A percentile compares a stretch with the other conserved stretches of the same genome.
These are phyloP conservation scores for Tyrannus savana DNA, from an alignment of 2,113 vertebrate genomes.

Conservation along the genomic window DNA sequence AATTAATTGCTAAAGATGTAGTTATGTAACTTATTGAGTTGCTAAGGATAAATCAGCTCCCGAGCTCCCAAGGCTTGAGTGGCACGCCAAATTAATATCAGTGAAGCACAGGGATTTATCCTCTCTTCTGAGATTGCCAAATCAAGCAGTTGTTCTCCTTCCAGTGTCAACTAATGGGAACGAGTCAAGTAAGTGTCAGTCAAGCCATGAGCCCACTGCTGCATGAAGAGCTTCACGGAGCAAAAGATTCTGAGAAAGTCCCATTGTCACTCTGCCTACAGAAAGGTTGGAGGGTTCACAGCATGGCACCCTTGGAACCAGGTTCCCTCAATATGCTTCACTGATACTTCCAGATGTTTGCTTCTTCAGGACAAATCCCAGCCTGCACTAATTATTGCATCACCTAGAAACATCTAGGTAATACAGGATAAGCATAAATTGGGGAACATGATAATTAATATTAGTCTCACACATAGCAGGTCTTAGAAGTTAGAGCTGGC, in stretches of 20 bases:
- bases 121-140: conserved; percentile 15
- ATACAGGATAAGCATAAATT: not conserved
- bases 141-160: not conserved
- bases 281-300: not conserved
- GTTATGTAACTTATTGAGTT: conserved; percentile 47
- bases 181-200: not conserved
- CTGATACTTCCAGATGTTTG: not conserved
- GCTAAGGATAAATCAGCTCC: conserved; percentile 41
- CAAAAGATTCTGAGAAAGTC: not conserved
- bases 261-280: fast-evolving
- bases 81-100: not conserved
- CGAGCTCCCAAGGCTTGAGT: not conserved
- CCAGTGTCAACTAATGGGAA: not conserved
- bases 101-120: conserved; percentile 27
- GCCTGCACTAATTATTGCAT: not conserved
- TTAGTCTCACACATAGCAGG: not conserved
- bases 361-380: not conserved
- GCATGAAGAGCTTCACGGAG: not conserved
- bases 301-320: not conserved
- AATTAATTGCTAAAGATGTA: conserved; percentile 64
- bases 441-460: not conserved
- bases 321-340: not conserved
- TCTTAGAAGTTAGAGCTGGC: not conserved
- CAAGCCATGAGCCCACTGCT: not conserved
- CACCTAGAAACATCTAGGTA: not conserved